Evolutionary conservation across 2,797 vertebrate genomes (phyloP), one percentile per base, ranked within the genome.

Genomic region (Sebastes minor): DNA sequence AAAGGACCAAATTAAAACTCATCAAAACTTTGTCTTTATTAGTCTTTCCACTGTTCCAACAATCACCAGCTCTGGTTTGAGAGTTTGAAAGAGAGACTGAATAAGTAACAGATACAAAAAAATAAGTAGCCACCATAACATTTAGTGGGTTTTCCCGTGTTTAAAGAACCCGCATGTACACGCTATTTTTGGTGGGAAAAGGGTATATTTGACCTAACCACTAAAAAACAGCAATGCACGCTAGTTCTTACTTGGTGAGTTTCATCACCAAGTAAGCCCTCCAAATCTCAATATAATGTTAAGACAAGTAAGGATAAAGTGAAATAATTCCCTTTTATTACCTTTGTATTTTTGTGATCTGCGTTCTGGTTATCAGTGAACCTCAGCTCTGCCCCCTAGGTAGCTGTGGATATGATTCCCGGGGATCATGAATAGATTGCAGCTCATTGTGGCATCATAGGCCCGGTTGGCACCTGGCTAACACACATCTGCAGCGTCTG

Each of bases 401-500:
- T 62, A 78, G 74, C 82, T 59, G 66, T 80, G 66, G 73, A 80
- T 88, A 86, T 88, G 81, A 78, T 33, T 12, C 20, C 25, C 59
- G 49, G 66, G 49, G 78, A 76, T 84, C 79, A 74, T 84, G 80
- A 91, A 88, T 87, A 80, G 76, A 78, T 86, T 86, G 73, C 66
- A 57, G 71, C 73, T 88, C 84, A 85, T 87, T 89, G 90, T 88
- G 88, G 67, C 76, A 67, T 86, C 82, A 80, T 57, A 73, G 85
- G 59, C 52, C 71, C 9, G 4, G 68, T 84, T 75, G 68, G 81
- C 86, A 83, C 77, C 76, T 67, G 71, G 85, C 84, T 90, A 87
- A 91, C 73, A 69, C 87, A 90, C 84, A 87, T 89, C 85, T 82
- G 84, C 86, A 82, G 84, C n/a, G 78, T 92, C 82, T 91, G 88